These are phyloP conservation scores for Stenodema calcarata DNA, from an alignment of 2,888 invertebrate genomes.

Conservation along the genomic window DNA sequence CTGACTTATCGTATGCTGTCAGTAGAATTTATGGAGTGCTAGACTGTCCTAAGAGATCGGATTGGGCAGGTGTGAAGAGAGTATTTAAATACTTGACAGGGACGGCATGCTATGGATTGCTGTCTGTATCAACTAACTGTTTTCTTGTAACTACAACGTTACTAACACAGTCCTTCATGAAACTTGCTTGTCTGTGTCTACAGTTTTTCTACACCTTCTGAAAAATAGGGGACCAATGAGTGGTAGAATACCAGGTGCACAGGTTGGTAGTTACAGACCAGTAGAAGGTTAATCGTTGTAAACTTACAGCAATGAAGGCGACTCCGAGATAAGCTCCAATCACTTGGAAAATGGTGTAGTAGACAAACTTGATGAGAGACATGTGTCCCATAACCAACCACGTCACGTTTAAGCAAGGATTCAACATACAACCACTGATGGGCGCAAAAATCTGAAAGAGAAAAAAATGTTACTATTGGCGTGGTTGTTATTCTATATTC, in stretches of 20 bases:
- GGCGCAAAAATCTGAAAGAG: constrained; percentile 62
- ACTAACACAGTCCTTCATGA: too few relatives aligned
- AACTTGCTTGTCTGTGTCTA: too few relatives aligned
- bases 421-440: constrained; percentile 62
- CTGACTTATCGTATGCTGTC: constrained; percentile 30
- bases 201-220: too few relatives aligned
- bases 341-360: constrained; percentile 61
- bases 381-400: constrained; percentile 61
- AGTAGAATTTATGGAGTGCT: constrained; percentile 20
- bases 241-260: too few relatives aligned
- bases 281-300: not conserved
- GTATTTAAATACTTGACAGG: not conserved
- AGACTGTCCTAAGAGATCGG: constrained; percentile 13
- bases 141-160: too few relatives aligned
- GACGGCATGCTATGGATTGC: too few relatives aligned
- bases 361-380: constrained; percentile 59
- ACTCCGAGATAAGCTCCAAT: constrained; percentile 61
- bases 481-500: too few relatives aligned
- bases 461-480: too few relatives aligned
- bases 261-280: too few relatives aligned
- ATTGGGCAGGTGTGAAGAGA: too few relatives aligned
- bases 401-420: constrained; percentile 62
- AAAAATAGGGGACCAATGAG: too few relatives aligned
- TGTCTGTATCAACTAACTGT: too few relatives aligned
- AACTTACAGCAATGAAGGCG: constrained; percentile 61